Evolutionary conservation across 2,888 invertebrate genomes (phyloP).

Genomic region (Elmis aenea): DNA sequence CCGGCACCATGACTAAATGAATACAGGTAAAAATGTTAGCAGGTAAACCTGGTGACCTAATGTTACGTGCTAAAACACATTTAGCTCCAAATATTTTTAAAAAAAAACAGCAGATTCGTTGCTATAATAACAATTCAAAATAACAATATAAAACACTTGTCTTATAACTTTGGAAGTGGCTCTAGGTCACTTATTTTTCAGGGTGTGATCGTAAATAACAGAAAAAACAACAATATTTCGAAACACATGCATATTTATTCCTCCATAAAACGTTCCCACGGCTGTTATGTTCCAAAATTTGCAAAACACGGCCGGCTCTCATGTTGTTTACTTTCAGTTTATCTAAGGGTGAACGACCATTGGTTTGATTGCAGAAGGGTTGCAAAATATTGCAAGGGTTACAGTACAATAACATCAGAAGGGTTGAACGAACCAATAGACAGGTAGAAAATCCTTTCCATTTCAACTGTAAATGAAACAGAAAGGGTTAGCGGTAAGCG

Average conservation of each 20-base stretch:
- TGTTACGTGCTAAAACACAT: constrained; percentile 12
- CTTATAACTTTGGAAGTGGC: no score
- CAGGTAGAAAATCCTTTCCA: constrained; percentile 33
- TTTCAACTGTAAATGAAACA: constrained; percentile 26
- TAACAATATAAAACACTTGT: no score
- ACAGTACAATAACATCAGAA: constrained; percentile 14
- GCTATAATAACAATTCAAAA: no score
- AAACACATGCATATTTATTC: no score
- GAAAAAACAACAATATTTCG: no score
- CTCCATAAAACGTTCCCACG: constrained; percentile 16
- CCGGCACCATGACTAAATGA: constrained; percentile 9
- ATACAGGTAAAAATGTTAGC: constrained; percentile 14
- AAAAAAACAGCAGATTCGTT: no score
- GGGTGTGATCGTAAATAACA: no score
- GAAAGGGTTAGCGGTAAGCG: constrained; percentile 25
- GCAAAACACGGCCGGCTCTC: constrained; percentile 13
- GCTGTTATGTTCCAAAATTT: constrained; percentile 6
- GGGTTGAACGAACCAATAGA: constrained; percentile 26
- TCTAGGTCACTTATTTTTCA: no score
- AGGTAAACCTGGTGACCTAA: constrained; percentile 18
- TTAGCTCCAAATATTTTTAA: no score
- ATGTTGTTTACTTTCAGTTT: constrained; percentile 4
- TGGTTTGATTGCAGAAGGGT: constrained; percentile 16
- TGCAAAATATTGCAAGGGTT: constrained; percentile 19
- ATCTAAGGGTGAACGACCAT: constrained; percentile 34